Conservation (phyloP, 2,888 invertebrate genomes). For the Muscina levida region DNA sequence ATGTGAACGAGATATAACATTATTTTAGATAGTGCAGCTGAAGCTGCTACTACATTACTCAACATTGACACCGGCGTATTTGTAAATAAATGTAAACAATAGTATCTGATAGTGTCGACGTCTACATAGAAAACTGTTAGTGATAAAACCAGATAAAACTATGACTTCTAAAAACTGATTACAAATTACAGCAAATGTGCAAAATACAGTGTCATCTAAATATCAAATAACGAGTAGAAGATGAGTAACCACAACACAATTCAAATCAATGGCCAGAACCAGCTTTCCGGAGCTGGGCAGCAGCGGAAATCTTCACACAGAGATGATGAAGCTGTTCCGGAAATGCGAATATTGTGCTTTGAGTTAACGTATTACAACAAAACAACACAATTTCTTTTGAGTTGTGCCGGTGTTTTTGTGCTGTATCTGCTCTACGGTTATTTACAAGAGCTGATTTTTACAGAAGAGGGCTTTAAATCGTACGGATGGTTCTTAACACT, state of each 20-base stretch:
- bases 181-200: too few species aligned
- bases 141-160: too few species aligned
- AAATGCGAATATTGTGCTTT: constrained; percentile 86
- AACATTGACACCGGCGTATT: too few species aligned
- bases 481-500: constrained; percentile 96
- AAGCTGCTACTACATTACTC: too few species aligned
- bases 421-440: constrained; percentile 96
- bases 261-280: constrained; percentile 33
- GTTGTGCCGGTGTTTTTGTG: constrained; percentile 90
- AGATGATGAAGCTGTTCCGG: constrained; percentile 67
- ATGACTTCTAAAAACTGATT: too few species aligned
- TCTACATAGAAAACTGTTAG: too few species aligned
- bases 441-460: constrained; percentile 94
- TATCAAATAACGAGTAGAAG: too few species aligned
- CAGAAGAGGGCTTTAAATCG: constrained; percentile 92
- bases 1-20: too few species aligned
- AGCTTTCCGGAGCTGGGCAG: neutral
- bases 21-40: too few species aligned
- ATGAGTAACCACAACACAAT: constrained; percentile 39
- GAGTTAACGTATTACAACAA: constrained; percentile 84
- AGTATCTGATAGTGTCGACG: too few species aligned
- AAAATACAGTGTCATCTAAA: too few species aligned
- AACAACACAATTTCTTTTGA: constrained; percentile 87
- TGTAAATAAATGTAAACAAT: too few species aligned
- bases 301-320: constrained; percentile 50